phyloP scores from a whole-genome alignment of 2,888 invertebrate genomes.

The Alviniconcha strummeri region DNA sequence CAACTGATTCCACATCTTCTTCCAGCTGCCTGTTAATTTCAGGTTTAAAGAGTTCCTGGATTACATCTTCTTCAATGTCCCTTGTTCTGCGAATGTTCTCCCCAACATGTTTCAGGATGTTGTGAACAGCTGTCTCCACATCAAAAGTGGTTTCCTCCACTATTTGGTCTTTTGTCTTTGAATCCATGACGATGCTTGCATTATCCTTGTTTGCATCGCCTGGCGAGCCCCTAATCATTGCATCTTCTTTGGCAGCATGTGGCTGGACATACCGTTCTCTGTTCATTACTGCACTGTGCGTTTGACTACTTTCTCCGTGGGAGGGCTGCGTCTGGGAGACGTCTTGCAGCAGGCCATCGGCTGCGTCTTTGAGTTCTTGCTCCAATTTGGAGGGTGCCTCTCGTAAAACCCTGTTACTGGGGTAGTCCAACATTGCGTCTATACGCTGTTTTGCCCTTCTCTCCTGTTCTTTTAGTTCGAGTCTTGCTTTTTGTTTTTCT shows the following conservation, averaged over 20 bases:
- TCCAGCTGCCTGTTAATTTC: background rate
- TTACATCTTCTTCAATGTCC: background rate
- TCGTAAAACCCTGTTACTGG: background rate
- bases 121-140: slow-evolving; percentile 7
- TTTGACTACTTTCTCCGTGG: too few relatives aligned
- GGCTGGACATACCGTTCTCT: too few relatives aligned
- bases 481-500: slow-evolving; percentile 20
- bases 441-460: slow-evolving; percentile 20
- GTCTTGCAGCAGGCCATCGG: background rate
- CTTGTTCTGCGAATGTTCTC: background rate
- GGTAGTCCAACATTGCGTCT: background rate
- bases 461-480: slow-evolving; percentile 11
- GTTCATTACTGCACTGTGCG: too few relatives aligned
- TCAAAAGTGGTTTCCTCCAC: background rate
- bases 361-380: background rate
- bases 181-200: background rate
- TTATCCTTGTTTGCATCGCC: background rate
- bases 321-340: too few relatives aligned
- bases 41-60: background rate
- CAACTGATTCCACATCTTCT: background rate
- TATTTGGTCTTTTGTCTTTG: background rate
- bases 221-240: background rate
- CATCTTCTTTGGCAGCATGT: background rate
- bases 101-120: background rate
- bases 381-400: background rate